phyloP scores from a whole-genome alignment of 1,140 invertebrate genomes.

The Aphelenchoides avenae region DNA sequence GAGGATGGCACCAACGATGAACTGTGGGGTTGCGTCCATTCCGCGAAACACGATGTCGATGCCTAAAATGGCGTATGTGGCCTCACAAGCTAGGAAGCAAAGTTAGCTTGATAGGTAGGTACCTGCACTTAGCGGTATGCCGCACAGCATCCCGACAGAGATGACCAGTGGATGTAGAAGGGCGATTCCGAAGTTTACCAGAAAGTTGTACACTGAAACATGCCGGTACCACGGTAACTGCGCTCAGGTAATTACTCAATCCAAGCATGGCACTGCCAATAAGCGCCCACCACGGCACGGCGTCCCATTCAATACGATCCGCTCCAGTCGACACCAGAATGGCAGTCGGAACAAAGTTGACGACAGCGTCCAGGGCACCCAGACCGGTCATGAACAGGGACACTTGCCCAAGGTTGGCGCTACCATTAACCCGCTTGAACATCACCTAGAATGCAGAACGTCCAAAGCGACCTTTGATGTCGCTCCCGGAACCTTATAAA shows the following conservation, averaged over 20 bases:
- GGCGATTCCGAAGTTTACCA: slow-evolving; percentile 56
- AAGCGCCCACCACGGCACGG: slow-evolving; percentile 50
- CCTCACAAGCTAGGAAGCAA: neutral
- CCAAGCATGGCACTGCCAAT: slow-evolving; percentile 38
- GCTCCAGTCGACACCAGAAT: slow-evolving; percentile 34
- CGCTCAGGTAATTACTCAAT: slow-evolving; percentile 28
- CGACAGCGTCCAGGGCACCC: slow-evolving; percentile 43
- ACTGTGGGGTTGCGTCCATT: slow-evolving; percentile 28
- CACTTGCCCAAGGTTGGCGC: slow-evolving; percentile 54
- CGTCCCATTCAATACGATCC: slow-evolving; percentile 47
- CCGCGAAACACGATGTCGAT: slow-evolving; percentile 45
- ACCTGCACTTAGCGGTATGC: slow-evolving; percentile 50
- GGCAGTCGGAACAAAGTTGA: slow-evolving; percentile 46
- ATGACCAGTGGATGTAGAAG: slow-evolving; percentile 43
- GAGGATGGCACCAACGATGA: slow-evolving; percentile 36
- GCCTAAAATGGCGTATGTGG: too few species aligned
- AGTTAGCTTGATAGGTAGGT: neutral
- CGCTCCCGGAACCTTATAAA: slow-evolving; percentile 53
- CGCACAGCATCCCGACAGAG: slow-evolving; percentile 50
- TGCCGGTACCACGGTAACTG: neutral
- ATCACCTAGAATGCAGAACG: slow-evolving; percentile 32
- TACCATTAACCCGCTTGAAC: slow-evolving; percentile 47
- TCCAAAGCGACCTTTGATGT: slow-evolving; percentile 5
- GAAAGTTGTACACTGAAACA: slow-evolving; percentile 56
- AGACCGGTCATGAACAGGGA: slow-evolving; percentile 56